Conservation (phyloP, 2,888 invertebrate species). For the Carterocephalus palaemon region DNA sequence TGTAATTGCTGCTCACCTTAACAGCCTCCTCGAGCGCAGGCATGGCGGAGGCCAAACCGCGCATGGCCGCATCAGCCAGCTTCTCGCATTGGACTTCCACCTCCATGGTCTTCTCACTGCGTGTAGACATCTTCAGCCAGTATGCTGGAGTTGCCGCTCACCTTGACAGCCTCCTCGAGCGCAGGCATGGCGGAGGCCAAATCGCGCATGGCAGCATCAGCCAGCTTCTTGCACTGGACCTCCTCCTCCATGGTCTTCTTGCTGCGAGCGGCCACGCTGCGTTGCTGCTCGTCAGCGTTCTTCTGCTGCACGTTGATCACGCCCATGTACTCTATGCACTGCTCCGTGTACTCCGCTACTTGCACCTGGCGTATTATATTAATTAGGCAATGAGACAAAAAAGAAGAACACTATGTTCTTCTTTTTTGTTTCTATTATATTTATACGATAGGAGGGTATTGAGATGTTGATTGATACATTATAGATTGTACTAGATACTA, state of each 20-base stretch:
- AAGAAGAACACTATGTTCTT: too few species aligned
- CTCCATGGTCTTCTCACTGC: too few species aligned
- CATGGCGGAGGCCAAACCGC: conserved; percentile 90
- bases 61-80: conserved; percentile 88
- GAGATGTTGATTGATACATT: too few species aligned
- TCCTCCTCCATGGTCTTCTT: conserved; percentile 89
- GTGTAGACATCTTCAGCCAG: neutral
- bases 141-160: neutral
- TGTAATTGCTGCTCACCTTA: conserved; percentile 2
- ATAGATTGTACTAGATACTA: too few species aligned
- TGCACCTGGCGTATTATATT: conserved; percentile 68
- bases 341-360: conserved; percentile 86
- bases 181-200: conserved; percentile 92
- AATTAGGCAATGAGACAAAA: too few species aligned
- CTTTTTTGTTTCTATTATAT: too few species aligned
- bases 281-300: conserved; percentile 90
- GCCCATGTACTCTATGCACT: conserved; percentile 91
- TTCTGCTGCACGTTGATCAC: conserved; percentile 88
- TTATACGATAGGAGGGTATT: too few species aligned
- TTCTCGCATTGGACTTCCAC: conserved; percentile 90
- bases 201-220: conserved; percentile 89
- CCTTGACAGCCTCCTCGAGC: conserved; percentile 67
- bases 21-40: conserved; percentile 83
- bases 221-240: conserved; percentile 87
- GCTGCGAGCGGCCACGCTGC: conserved; percentile 83